Evolutionary conservation across 2,113 vertebrate species (phyloP).

Genomic region (Orycteropus afer): DNA sequence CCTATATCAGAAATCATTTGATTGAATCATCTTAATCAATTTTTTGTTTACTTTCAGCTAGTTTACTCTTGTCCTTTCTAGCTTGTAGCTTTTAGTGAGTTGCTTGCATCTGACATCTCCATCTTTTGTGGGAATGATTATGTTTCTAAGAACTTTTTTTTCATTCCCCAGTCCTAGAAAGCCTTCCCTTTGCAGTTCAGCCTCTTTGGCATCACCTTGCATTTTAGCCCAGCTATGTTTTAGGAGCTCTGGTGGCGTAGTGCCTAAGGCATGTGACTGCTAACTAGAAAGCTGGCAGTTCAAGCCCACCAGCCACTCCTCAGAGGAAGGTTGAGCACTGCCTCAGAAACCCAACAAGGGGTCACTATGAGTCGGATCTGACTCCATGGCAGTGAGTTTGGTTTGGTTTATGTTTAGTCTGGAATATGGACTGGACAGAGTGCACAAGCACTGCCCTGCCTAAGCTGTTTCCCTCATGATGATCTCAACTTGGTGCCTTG

Average conservation of each 20-base stretch:
- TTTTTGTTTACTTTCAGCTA: constrained; percentile 54
- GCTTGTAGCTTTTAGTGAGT: neutral
- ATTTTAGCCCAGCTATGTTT: neutral
- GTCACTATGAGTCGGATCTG: too few relatives aligned
- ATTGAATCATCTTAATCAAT: constrained; percentile 57
- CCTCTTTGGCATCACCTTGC: neutral
- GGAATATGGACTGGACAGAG: neutral
- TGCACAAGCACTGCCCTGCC: neutral
- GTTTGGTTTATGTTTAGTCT: too few relatives aligned
- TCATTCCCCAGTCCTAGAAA: neutral
- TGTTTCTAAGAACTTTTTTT: constrained; percentile 45
- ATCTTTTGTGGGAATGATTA: constrained; percentile 31
- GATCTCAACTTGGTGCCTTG: neutral
- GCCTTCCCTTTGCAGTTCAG: neutral
- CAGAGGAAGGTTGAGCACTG: too few relatives aligned
- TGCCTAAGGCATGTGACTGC: too few relatives aligned
- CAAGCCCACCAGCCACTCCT: too few relatives aligned
- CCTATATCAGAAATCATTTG: constrained; percentile 66
- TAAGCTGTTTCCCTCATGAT: neutral
- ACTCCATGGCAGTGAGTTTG: too few relatives aligned
- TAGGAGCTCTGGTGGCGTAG: too few relatives aligned
- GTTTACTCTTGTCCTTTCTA: constrained; percentile 28
- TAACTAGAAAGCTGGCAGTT: too few relatives aligned
- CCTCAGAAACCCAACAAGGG: too few relatives aligned
- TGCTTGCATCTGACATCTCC: constrained; percentile 34